Conservation (phyloP, 1,140 invertebrate genomes). For the Probaryconus sp. region DNA sequence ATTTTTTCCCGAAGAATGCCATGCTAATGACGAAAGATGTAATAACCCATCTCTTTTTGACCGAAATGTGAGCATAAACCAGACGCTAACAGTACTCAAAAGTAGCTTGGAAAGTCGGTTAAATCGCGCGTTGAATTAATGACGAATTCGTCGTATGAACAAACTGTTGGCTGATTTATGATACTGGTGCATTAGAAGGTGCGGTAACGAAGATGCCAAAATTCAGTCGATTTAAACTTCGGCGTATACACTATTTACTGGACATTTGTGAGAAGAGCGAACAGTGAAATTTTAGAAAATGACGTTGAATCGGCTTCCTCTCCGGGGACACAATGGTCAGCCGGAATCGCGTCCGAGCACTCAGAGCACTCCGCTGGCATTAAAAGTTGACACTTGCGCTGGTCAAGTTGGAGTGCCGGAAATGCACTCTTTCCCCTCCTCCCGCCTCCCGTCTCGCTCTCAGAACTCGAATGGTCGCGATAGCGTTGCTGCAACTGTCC, state of each 20-base stretch:
- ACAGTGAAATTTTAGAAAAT: slow-evolving; percentile 43
- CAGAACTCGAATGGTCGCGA: slow-evolving; percentile 14
- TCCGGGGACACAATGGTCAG: slow-evolving; percentile 51
- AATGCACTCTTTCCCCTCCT: slow-evolving; percentile 18
- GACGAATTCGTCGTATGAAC: no score
- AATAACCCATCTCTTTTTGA: no score
- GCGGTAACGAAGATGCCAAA: slow-evolving; percentile 12
- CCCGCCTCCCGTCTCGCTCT: neutral
- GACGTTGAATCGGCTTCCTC: slow-evolving; percentile 42
- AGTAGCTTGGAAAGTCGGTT: no score
- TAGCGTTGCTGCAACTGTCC: slow-evolving; percentile 41
- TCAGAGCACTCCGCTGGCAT: slow-evolving; percentile 51
- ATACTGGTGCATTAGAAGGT: slow-evolving; percentile 19
- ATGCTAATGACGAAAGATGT: no score
- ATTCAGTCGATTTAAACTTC: slow-evolving; percentile 37
- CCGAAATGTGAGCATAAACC: no score
- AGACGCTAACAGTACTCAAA: no score
- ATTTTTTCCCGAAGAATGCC: no score
- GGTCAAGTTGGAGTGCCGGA: slow-evolving; percentile 58
- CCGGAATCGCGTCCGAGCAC: slow-evolving; percentile 52
- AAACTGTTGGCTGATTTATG: slow-evolving; percentile 27
- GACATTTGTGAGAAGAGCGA: slow-evolving; percentile 41
- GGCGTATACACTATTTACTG: slow-evolving; percentile 32
- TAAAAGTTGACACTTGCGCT: slow-evolving; percentile 62
- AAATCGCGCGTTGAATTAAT: slow-evolving; percentile 4